Evolutionary conservation across 2,888 invertebrate species (phyloP).

Genomic region (Erebia ligea): DNA sequence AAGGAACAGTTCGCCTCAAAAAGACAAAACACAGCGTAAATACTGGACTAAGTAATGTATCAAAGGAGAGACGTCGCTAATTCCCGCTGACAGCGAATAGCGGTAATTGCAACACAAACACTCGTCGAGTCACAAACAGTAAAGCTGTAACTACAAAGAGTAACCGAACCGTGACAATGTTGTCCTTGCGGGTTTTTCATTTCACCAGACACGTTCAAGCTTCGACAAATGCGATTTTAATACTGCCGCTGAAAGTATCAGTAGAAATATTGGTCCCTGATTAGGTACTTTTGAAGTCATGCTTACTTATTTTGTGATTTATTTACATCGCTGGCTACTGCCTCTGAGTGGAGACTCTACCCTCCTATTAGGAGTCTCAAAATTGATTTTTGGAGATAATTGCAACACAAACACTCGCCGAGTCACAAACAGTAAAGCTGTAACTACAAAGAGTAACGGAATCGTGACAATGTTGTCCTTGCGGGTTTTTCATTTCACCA

Average conservation of each 20-base stretch:
- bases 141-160: constrained; percentile 6
- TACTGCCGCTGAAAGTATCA: too few relatives aligned
- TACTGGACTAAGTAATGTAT: constrained; percentile 32
- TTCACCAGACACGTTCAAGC: constrained; percentile 19
- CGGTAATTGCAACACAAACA: constrained; percentile 33
- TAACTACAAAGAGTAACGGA: constrained; percentile 15
- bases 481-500: constrained; percentile 17
- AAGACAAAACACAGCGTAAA: constrained; percentile 16
- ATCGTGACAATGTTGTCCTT: constrained; percentile 29
- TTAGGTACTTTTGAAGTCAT: background rate
- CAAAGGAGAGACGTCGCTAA: constrained; percentile 31
- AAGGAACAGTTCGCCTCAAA: constrained; percentile 13
- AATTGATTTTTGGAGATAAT: constrained; percentile 14
- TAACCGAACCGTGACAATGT: constrained; percentile 25
- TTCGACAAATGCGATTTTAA: constrained; percentile 9
- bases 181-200: constrained; percentile 26
- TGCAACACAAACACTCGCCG: constrained; percentile 28
- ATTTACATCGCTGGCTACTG: too few relatives aligned
- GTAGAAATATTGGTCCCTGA: too few relatives aligned
- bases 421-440: constrained; percentile 20
- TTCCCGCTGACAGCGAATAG: constrained; percentile 32
- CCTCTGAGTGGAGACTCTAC: too few relatives aligned
- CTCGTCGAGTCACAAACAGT: constrained; percentile 22
- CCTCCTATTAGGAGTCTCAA: too few relatives aligned
- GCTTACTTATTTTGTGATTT: too few relatives aligned